Percentiles rank a stretch among this genome's conserved stretches.
phyloP scores from a whole-genome alignment of 2,888 invertebrate species.

The Lasioglossum pauxillum region DNA sequence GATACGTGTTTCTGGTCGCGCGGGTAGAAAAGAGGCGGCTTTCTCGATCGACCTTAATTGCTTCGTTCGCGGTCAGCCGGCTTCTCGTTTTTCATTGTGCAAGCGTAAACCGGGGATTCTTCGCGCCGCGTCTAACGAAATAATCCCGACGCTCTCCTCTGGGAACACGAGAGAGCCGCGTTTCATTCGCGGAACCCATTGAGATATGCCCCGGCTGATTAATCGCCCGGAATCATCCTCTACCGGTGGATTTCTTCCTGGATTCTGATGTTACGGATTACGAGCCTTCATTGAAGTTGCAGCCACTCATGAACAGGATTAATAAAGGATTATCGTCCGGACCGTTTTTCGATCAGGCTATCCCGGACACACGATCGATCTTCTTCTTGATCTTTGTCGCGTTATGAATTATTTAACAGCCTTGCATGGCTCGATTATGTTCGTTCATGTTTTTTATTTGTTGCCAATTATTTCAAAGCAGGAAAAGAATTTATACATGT shows the following conservation, averaged over 20 bases:
- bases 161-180: constrained; percentile 23
- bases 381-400: too few species aligned
- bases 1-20: constrained; percentile 29
- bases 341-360: too few species aligned
- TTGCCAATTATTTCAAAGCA: not conserved
- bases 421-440: too few species aligned
- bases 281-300: not conserved
- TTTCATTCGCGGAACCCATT: constrained; percentile 31
- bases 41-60: constrained; percentile 75
- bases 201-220: not conserved
- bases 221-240: constrained; percentile 6
- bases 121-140: constrained; percentile 56
- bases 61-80: constrained; percentile 62
- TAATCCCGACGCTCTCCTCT: constrained; percentile 53
- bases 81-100: constrained; percentile 57
- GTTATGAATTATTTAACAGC: too few species aligned
- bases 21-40: constrained; percentile 56
- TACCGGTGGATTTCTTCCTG: constrained; percentile 7
- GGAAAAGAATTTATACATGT: not conserved
- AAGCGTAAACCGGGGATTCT: constrained; percentile 29
- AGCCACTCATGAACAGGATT: not conserved
- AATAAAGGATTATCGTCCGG: too few species aligned
- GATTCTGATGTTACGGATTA: not conserved
- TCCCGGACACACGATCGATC: too few species aligned
- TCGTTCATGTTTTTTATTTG: too few species aligned